phyloP scores from a whole-genome alignment of 2,113 vertebrate genomes.

The Marcusenius ussheri region DNA sequence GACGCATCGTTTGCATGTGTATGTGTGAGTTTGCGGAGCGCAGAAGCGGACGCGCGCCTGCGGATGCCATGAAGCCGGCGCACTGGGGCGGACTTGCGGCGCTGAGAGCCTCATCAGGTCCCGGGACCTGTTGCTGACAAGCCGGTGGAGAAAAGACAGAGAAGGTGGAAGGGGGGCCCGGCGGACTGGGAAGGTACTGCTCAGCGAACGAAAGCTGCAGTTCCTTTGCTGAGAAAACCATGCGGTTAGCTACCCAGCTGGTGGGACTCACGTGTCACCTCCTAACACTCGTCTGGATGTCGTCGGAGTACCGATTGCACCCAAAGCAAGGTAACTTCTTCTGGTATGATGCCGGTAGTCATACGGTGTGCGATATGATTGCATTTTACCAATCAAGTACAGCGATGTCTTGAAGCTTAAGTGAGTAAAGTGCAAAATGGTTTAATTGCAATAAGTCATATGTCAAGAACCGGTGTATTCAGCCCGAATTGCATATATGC shows the following conservation, averaged over 20 bases:
- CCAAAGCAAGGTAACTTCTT: conserved; percentile 73
- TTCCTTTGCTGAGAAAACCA: conserved; percentile 57
- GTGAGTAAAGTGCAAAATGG: neutral
- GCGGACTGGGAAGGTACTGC: conserved; percentile 42
- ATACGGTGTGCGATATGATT: neutral
- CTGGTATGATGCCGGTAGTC: neutral
- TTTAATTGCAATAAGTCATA: neutral
- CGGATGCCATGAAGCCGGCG: conserved; percentile 58
- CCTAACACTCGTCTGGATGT: conserved; percentile 59
- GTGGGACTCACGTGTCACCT: conserved; percentile 72
- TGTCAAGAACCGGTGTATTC: neutral
- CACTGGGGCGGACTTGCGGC: conserved; percentile 48
- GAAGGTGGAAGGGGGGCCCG: conserved; percentile 45
- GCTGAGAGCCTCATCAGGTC: conserved; percentile 52
- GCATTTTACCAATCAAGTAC: neutral
- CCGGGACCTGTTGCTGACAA: conserved; percentile 62
- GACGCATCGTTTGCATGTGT: neutral
- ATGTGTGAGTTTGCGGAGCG: neutral
- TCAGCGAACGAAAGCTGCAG: conserved; percentile 45
- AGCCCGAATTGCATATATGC: neutral
- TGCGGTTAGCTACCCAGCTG: conserved; percentile 73
- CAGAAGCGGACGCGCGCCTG: neutral
- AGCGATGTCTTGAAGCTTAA: neutral
- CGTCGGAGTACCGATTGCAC: conserved; percentile 67
- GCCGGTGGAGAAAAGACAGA: conserved; percentile 54